Evolutionary conservation across 2,113 vertebrate species (phyloP).

Genomic region (Melanerpes aurifrons): DNA sequence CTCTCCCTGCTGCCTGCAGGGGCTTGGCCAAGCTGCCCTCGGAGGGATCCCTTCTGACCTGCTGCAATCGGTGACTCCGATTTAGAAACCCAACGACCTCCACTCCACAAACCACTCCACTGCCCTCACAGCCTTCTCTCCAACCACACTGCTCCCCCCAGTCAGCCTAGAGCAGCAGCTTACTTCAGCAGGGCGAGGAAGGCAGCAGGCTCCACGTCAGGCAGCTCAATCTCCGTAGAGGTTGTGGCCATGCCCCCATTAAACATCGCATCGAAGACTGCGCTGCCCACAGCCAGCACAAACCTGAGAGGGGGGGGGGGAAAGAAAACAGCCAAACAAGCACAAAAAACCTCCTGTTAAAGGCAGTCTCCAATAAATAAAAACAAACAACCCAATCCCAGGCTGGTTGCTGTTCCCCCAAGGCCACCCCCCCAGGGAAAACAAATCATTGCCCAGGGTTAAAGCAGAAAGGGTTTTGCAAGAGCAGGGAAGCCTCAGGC

Average conservation of each 20-base stretch:
- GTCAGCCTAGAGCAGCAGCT: slow-evolving; percentile 19
- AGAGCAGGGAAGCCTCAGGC: slow-evolving; percentile 1
- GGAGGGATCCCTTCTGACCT: no score
- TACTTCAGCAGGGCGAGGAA: slow-evolving; percentile 95
- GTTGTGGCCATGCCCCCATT: slow-evolving; percentile 98
- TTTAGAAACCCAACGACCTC: background rate
- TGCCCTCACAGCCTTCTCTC: background rate
- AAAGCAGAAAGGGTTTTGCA: slow-evolving; percentile 1
- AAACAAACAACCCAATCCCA: background rate
- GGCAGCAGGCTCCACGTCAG: slow-evolving; percentile 94
- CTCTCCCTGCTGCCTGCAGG: no score
- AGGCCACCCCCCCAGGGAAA: slow-evolving; percentile 16
- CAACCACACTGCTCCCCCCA: background rate
- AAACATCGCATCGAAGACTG: slow-evolving; percentile 97
- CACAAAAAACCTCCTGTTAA: background rate
- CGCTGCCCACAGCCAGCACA: slow-evolving; percentile 93
- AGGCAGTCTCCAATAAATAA: background rate
- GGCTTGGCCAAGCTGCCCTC: no score
- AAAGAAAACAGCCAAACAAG: background rate
- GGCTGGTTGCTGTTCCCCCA: background rate
- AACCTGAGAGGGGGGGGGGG: slow-evolving; percentile 79
- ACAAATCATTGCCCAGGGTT: background rate
- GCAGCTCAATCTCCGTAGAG: slow-evolving; percentile 95
- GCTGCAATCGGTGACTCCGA: background rate
- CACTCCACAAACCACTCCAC: background rate